phyloP scores from a whole-genome alignment of 1,140 invertebrate genomes.

The Bilobella aurantiaca region DNA sequence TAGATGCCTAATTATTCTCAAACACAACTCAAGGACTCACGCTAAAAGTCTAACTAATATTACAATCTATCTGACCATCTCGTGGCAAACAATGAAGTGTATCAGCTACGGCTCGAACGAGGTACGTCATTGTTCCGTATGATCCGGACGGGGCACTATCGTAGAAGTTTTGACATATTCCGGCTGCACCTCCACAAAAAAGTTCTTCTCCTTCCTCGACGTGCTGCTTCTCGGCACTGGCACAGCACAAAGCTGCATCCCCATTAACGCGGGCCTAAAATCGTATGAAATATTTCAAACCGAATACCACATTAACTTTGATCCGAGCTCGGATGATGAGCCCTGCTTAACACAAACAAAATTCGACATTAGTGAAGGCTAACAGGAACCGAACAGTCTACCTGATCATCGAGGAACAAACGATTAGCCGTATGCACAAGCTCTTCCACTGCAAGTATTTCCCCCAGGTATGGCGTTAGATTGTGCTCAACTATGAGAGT shows the following conservation, averaged over 20 bases:
- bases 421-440: conserved; percentile 88
- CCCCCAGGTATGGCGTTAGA: conserved; percentile 60
- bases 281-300: conserved; percentile 65
- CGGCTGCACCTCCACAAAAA: conserved; percentile 75
- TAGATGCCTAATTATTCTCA: too few species aligned
- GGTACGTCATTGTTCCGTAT: conserved; percentile 95
- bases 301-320: conserved; percentile 46
- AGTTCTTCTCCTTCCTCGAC: conserved; percentile 53
- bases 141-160: conserved; percentile 94
- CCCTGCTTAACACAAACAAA: background rate
- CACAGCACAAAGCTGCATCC: conserved; percentile 83
- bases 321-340: too few species aligned
- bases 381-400: too few species aligned
- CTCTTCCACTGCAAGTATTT: conserved; percentile 79
- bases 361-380: background rate
- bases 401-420: conserved; percentile 93
- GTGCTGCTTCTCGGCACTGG: too few species aligned
- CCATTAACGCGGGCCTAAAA: too few species aligned
- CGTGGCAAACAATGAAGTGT: conserved; percentile 28
- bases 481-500: conserved; percentile 83
- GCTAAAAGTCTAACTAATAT: conserved; percentile 26
- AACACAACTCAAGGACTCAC: too few species aligned
- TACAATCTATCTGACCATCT: conserved; percentile 33
- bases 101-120: conserved; percentile 74
- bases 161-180: conserved; percentile 94